Conservation (phyloP, 1,140 invertebrate species). For the Aplysia californica region DNA sequence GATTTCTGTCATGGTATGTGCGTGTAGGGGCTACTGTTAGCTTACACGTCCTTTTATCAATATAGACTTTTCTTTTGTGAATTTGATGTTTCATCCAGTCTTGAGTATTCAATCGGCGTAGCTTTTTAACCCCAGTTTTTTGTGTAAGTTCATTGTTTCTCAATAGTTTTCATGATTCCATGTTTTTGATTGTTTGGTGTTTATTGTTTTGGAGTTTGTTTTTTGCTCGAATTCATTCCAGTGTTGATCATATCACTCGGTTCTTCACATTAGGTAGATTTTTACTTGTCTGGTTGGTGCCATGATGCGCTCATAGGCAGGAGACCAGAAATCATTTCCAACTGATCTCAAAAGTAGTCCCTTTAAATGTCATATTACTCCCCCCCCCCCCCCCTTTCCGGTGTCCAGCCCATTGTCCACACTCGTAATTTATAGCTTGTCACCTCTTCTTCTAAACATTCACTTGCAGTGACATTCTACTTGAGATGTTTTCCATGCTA, state of each 20-base stretch:
- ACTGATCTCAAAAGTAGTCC: neutral
- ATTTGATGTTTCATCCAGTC: neutral
- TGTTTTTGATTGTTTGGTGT: slow-evolving; percentile 19
- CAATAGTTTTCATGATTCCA: slow-evolving; percentile 2
- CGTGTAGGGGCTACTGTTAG: too few species aligned
- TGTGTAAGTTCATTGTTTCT: too few species aligned
- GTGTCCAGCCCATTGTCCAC: neutral
- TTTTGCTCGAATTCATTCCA: slow-evolving; percentile 22
- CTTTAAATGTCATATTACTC: too few species aligned
- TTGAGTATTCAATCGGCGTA: too few species aligned
- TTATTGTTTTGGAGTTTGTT: neutral
- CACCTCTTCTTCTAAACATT: too few species aligned
- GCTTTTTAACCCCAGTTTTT: too few species aligned
- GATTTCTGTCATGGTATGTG: too few species aligned
- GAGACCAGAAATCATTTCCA: neutral
- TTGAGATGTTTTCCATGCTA: too few species aligned
- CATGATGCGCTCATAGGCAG: neutral
- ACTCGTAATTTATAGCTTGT: neutral
- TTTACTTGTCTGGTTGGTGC: neutral
- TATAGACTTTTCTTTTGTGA: neutral
- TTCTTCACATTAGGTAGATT: slow-evolving; percentile 19
- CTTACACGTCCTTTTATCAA: neutral
- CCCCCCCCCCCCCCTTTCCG: neutral
- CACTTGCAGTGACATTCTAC: too few species aligned
- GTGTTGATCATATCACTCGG: slow-evolving; percentile 15